These are phyloP conservation scores for Drosophila silvestris DNA, from an alignment of 2,888 invertebrate genomes.

Conservation along the genomic window DNA sequence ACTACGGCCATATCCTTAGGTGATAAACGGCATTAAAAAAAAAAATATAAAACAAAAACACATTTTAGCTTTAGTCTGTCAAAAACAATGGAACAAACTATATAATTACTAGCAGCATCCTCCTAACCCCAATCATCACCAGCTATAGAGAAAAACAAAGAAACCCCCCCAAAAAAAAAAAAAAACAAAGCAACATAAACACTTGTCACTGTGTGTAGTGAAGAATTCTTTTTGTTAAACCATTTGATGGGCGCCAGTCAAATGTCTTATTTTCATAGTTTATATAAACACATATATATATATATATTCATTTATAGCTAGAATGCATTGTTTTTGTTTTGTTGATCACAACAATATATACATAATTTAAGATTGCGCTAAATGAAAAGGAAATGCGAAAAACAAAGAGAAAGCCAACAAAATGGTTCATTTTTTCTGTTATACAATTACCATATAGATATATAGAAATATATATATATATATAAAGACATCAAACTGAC, in stretches of 20 bases:
- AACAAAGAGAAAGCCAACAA: slow-evolving; percentile 9
- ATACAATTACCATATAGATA: slow-evolving; percentile 70
- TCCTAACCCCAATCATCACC: slow-evolving; percentile 43
- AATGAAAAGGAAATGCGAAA: slow-evolving; percentile 34
- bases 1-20: slow-evolving; percentile 29
- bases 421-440: slow-evolving; percentile 70
- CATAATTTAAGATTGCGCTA: slow-evolving; percentile 54
- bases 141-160: slow-evolving; percentile 26
- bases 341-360: slow-evolving; percentile 55
- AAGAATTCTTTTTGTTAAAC: slow-evolving; percentile 54
- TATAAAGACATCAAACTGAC: slow-evolving; percentile 19
- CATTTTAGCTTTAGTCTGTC: slow-evolving; percentile 65
- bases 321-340: slow-evolving; percentile 50
- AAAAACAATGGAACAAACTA: slow-evolving; percentile 25
- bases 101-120: slow-evolving; percentile 46
- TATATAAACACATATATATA: slow-evolving; percentile 44
- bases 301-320: slow-evolving; percentile 34
- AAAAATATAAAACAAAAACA: slow-evolving; percentile 30
- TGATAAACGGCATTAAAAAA: slow-evolving; percentile 30
- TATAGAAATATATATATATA: slow-evolving; percentile 55
- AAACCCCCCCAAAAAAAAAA: background rate
- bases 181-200: slow-evolving; percentile 6
- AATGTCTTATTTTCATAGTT: slow-evolving; percentile 69
- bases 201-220: slow-evolving; percentile 34
- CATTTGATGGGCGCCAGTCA: slow-evolving; percentile 41